These are phyloP conservation scores for Ophthalmolycus amberensis DNA, from an alignment of 2,113 vertebrate genomes.

Conservation along the genomic window DNA sequence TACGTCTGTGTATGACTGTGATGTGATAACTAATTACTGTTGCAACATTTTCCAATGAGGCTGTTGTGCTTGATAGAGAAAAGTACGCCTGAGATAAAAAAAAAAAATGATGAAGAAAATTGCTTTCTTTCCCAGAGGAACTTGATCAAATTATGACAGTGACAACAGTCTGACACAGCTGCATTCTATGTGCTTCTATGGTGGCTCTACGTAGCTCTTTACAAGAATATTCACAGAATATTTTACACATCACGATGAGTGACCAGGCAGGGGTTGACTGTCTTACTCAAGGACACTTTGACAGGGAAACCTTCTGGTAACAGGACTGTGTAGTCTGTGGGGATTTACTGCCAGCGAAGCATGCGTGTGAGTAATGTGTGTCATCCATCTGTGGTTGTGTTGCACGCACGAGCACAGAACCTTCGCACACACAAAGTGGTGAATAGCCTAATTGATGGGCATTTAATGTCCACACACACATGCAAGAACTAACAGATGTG, in stretches of 20 bases:
- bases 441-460: slow-evolving; percentile 44
- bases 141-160: neutral
- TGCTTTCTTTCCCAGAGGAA: neutral
- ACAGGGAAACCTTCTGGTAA: slow-evolving; percentile 71
- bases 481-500: slow-evolving; percentile 68
- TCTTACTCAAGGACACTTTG: slow-evolving; percentile 78
- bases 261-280: slow-evolving; percentile 56
- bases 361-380: slow-evolving; percentile 62
- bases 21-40: neutral
- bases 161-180: neutral
- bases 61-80: slow-evolving; percentile 9
- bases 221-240: slow-evolving; percentile 17
- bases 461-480: slow-evolving; percentile 62
- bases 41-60: slow-evolving; percentile 1
- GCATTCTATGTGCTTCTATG: neutral
- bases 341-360: slow-evolving; percentile 70
- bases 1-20: neutral
- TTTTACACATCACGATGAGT: slow-evolving; percentile 62
- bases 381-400: slow-evolving; percentile 64
- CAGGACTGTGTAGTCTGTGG: slow-evolving; percentile 64
- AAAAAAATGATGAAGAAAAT: slow-evolving; percentile 3
- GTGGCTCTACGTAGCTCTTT: neutral
- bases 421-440: neutral
- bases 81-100: neutral
- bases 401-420: slow-evolving; percentile 17